phyloP scores from a whole-genome alignment of 2,888 invertebrate genomes.

The Metopia argyrocephala region DNA sequence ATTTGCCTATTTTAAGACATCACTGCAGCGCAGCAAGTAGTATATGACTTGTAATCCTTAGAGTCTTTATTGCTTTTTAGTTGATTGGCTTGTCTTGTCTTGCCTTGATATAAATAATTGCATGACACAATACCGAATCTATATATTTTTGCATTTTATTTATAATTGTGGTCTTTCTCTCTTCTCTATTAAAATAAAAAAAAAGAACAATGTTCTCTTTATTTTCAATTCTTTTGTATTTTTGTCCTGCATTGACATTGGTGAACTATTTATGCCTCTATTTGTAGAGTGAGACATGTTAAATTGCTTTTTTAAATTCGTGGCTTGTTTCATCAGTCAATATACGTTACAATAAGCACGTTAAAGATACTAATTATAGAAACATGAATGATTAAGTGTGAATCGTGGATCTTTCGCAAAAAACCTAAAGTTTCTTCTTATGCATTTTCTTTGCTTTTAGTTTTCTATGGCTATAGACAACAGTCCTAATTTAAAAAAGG shows the following conservation, averaged over 20 bases:
- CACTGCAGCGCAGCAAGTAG: too few species aligned
- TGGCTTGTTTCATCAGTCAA: too few species aligned
- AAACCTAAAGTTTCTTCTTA: too few species aligned
- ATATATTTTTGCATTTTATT: too few species aligned
- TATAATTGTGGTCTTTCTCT: slow-evolving; percentile 2
- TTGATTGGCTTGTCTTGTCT: slow-evolving; percentile 29
- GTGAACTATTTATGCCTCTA: slow-evolving; percentile 20
- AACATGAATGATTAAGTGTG: too few species aligned
- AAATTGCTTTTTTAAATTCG: slow-evolving; percentile 24
- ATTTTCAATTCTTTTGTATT: neutral
- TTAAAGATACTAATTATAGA: too few species aligned
- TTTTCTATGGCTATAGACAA: too few species aligned
- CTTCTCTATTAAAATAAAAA: neutral
- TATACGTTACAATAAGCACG: too few species aligned
- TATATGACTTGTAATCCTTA: slow-evolving; percentile 22
- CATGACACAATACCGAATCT: neutral
- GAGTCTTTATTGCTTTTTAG: slow-evolving; percentile 29
- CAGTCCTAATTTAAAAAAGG: too few species aligned
- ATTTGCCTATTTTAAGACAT: too few species aligned
- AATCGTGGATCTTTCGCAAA: too few species aligned
- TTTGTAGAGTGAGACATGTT: neutral
- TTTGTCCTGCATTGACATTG: slow-evolving; percentile 34
- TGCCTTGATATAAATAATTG: neutral
- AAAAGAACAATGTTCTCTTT: neutral
- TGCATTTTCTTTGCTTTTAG: too few species aligned